Evolutionary conservation across 2,888 invertebrate genomes (phyloP), one percentile per base, ranked within the genome.

Genomic region (Byasa hedistus): DNA sequence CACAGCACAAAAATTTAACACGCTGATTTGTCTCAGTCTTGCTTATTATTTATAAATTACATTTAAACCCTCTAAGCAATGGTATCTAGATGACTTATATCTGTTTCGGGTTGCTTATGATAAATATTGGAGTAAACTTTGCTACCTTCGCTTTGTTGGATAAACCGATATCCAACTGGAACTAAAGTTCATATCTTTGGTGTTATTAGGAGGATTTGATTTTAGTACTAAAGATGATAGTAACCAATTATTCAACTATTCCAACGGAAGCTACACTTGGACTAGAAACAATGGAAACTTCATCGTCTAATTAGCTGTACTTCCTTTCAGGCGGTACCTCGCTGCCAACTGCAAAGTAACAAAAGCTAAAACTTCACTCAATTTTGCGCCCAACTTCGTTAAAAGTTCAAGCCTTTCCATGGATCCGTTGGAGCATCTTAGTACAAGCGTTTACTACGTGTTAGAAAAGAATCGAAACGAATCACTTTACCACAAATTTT

Each of bases 321-420:
- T 51, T 57, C 63, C 63, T 58, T 57, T 57, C 32, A 36, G 27
- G 21, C 51, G 36, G 23, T 64, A 21, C 52, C 52, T 57, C 51
- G 19, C 19, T 23, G 23, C 32, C 22, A 36, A 51, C 51, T 57
- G 57, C 3, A 57, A 64, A 52, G 57, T 52, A 64, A 57, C 36
- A 64, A 64, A 64, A 57, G 36, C 36, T 36, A 23, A 36, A 62
- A 64, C 57, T 57, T 64, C 32, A 57, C 23, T 39, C 36, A 64
- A 64, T 64, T 64, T 64, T 57, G 57, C 52, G 36, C 52, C 57
- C 32, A 52, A 64, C 64, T 64, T 64, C 57, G 52, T 57, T 57
- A 64, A 52, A 57, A 36, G 36, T 64, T 64, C n/a, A 48, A 48
- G 19, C n/a, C 48, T 48, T 48, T 48, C 48, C 17, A 19, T 48